Conservation (phyloP, 2,113 vertebrate genomes). For the Polypterus senegalus region DNA sequence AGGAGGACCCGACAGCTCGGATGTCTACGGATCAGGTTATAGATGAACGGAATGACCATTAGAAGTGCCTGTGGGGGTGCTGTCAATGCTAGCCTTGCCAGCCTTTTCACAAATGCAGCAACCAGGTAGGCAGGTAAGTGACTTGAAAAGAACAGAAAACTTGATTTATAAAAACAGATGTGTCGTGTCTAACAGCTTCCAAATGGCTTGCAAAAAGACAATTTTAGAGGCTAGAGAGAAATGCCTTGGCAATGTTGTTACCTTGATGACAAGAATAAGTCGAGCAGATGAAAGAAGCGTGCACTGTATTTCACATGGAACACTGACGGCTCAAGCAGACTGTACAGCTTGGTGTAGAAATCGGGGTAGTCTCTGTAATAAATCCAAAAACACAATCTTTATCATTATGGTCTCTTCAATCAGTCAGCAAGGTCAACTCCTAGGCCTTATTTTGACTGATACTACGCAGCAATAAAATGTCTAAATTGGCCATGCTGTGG, state of each 20-base stretch:
- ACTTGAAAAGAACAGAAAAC: slow-evolving; percentile 32
- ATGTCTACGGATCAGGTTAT: slow-evolving; percentile 81
- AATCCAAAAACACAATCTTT: background rate
- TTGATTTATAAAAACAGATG: too few species aligned
- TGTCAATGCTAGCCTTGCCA: slow-evolving; percentile 70
- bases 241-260: slow-evolving; percentile 34
- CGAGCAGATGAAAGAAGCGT: slow-evolving; percentile 76
- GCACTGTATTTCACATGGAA: slow-evolving; percentile 86
- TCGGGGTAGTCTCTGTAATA: slow-evolving; percentile 78
- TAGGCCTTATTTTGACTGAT: too few species aligned
- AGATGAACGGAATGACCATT: slow-evolving; percentile 79
- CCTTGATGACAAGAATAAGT: slow-evolving; percentile 89
- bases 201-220: background rate
- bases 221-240: background rate
- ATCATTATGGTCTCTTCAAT: too few species aligned
- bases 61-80: slow-evolving; percentile 75
- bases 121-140: slow-evolving; percentile 84
- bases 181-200: too few species aligned
- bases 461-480: too few species aligned
- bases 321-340: slow-evolving; percentile 73
- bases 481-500: too few species aligned
- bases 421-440: background rate
- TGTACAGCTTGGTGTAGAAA: slow-evolving; percentile 88
- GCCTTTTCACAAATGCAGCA: slow-evolving; percentile 81
- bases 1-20: slow-evolving; percentile 70